These are phyloP conservation scores for Cheumatopsyche charites DNA, from an alignment of 1,140 invertebrate species.

Conservation along the genomic window DNA sequence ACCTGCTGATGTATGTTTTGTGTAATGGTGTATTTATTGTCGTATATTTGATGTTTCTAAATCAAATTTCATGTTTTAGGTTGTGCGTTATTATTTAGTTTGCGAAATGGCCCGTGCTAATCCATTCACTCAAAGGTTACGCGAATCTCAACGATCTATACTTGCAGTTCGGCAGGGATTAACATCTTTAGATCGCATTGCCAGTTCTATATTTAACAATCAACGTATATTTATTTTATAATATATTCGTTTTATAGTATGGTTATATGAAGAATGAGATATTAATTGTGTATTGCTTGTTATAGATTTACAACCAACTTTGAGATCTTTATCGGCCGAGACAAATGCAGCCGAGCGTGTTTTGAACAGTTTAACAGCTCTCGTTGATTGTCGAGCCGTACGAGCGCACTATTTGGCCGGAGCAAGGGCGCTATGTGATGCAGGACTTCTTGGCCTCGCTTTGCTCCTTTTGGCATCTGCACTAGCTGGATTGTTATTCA, in stretches of 20 bases:
- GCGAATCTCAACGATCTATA: conserved; percentile 75
- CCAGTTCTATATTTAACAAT: conserved; percentile 68
- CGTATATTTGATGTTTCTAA: not conserved
- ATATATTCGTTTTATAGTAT: too few relatives aligned
- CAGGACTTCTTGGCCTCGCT: conserved; percentile 78
- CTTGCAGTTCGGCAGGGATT: conserved; percentile 72
- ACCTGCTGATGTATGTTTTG: conserved; percentile 59
- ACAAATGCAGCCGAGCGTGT: conserved; percentile 70
- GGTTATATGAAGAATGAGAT: too few relatives aligned
- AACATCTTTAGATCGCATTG: conserved; percentile 65
- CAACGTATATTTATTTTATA: conserved; percentile 50
- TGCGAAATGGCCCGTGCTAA: conserved; percentile 79
- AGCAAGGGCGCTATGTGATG: conserved; percentile 78
- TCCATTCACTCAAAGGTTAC: conserved; percentile 77
- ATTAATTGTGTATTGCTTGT: conserved; percentile 34
- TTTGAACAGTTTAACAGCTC: conserved; percentile 64
- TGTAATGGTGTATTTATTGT: not conserved
- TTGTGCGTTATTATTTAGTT: conserved; percentile 81
- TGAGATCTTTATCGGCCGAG: conserved; percentile 74
- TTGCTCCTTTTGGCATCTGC: conserved; percentile 86
- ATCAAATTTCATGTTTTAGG: conserved; percentile 54
- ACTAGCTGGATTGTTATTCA: conserved; percentile 84
- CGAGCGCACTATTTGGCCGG: conserved; percentile 80
- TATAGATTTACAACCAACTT: conserved; percentile 67
- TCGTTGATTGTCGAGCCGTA: conserved; percentile 80